Conservation (phyloP, 2,797 vertebrate genomes). For the Zenarchopterus dispar region DNA sequence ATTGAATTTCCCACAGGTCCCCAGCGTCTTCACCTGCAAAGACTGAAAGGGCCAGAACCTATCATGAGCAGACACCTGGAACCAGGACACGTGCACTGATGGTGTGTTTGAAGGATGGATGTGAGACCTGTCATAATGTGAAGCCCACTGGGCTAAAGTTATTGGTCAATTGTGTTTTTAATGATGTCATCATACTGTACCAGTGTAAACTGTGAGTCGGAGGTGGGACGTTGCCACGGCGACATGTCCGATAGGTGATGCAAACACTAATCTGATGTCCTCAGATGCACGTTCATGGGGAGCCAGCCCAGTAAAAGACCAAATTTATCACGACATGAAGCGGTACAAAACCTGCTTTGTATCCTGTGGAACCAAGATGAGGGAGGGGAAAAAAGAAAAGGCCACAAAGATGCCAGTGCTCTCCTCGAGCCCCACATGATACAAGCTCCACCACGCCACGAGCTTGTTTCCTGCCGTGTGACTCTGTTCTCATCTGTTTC, state of each 20-base stretch:
- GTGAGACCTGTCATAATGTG: constrained; percentile 39
- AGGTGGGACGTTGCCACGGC: background rate
- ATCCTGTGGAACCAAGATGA: constrained; percentile 14
- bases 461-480: constrained; percentile 33
- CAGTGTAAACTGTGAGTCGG: background rate
- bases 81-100: constrained; percentile 2
- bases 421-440: constrained; percentile 27
- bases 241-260: constrained; percentile 1
- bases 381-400: constrained; percentile 7
- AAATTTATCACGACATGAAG: too few relatives aligned
- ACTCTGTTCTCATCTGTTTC: constrained; percentile 40
- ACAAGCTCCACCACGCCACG: constrained; percentile 16
- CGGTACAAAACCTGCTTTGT: constrained; percentile 45
- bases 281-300: too few relatives aligned
- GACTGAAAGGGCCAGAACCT: constrained; percentile 21
- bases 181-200: constrained; percentile 8
- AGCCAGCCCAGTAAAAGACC: too few relatives aligned
- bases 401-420: background rate
- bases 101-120: constrained; percentile 23
- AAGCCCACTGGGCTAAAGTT: constrained; percentile 22
- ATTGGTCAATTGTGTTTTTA: background rate
- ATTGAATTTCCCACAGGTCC: constrained; percentile 34
- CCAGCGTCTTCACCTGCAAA: constrained; percentile 20
- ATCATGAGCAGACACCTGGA: constrained; percentile 24
- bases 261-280: constrained; percentile 24